A percentile compares a stretch with the other conserved stretches of the same genome.
Evolutionary conservation across 1,140 invertebrate species (phyloP).

Genomic region (Ylistrum balloti): DNA sequence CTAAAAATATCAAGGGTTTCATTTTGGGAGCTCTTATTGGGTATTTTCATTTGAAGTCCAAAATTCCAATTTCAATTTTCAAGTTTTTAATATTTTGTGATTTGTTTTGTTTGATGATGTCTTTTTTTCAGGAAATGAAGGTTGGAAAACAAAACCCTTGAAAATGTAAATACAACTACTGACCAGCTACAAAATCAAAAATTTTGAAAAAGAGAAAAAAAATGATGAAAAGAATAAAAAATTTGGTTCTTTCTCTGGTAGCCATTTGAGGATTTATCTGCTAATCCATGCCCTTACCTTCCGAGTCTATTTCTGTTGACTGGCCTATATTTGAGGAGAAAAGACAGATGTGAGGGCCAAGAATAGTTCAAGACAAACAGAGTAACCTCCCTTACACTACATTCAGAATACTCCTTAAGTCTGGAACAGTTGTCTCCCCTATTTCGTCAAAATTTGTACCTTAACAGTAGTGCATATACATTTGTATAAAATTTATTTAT

Average conservation of each 20-base stretch:
- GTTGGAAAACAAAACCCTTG: neutral
- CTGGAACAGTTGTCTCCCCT: neutral
- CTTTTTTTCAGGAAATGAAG: neutral
- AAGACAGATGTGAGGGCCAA: neutral
- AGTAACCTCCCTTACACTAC: neutral
- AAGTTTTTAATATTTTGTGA: too few relatives aligned
- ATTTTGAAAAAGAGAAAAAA: neutral
- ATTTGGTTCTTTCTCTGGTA: neutral
- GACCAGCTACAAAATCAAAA: neutral
- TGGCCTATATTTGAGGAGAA: slow-evolving; percentile 21
- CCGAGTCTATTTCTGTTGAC: neutral
- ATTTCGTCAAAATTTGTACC: neutral
- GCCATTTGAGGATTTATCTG: neutral
- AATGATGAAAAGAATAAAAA: neutral
- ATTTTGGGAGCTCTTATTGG: neutral
- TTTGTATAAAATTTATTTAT: too few relatives aligned
- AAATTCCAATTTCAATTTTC: neutral
- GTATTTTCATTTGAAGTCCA: neutral
- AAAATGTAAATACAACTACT: neutral
- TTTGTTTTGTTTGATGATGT: neutral
- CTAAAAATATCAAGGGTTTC: neutral
- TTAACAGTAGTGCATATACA: too few relatives aligned
- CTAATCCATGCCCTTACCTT: slow-evolving; percentile 35
- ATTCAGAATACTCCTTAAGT: neutral
- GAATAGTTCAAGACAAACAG: slow-evolving; percentile 1